A percentile compares a stretch with the other conserved stretches of the same genome.
These are phyloP conservation scores for Peromyscus nudipes DNA, from an alignment of 2,797 vertebrate genomes.

Conservation along the genomic window DNA sequence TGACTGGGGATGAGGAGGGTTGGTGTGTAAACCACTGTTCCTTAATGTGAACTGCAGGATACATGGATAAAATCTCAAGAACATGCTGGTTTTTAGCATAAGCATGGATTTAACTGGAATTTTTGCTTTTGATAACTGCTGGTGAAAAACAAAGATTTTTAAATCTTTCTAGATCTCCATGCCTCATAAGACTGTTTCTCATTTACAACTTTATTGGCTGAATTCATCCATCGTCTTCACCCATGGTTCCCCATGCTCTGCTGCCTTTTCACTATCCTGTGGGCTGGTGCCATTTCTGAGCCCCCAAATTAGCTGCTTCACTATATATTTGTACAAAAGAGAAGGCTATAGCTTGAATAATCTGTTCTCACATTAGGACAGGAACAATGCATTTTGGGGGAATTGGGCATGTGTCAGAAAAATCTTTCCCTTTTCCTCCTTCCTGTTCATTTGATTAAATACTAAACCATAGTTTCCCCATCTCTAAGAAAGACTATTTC, in stretches of 20 bases:
- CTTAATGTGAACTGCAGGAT: not conserved
- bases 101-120: not conserved
- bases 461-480: constrained; percentile 38
- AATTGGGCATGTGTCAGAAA: constrained; percentile 8
- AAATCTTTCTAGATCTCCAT: not conserved
- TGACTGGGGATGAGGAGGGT: not conserved
- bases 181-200: not conserved
- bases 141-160: constrained; percentile 29
- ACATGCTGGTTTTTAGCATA: not conserved
- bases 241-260: not conserved
- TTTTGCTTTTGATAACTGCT: constrained; percentile 30
- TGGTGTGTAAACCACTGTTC: not conserved
- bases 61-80: not conserved
- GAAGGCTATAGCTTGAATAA: not conserved
- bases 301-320: not conserved
- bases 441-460: constrained; percentile 37
- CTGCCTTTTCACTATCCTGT: not conserved
- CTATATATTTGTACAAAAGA: not conserved
- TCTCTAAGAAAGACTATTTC: constrained; percentile 59
- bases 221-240: not conserved
- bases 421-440: not conserved
- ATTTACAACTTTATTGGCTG: not conserved
- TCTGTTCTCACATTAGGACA: constrained; percentile 11
- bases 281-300: not conserved
- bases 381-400: not conserved